Evolutionary conservation across 2,888 invertebrate species (phyloP).

Genomic region (Chymomyza amoena): DNA sequence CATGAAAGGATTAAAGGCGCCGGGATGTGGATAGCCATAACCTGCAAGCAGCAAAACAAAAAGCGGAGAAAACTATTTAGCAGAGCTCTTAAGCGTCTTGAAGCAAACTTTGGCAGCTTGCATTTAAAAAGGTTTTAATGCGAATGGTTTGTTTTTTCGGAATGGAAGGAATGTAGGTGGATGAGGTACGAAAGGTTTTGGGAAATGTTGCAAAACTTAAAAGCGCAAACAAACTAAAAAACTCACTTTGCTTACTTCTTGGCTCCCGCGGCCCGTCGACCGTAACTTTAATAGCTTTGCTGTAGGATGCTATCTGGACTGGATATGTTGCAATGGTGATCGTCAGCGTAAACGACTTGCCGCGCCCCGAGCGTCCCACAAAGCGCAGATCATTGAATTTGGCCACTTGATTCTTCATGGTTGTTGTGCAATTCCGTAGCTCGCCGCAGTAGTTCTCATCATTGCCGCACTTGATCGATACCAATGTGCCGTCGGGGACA

Average conservation of each 20-base stretch:
- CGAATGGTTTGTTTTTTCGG: too few relatives aligned
- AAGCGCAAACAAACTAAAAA: slow-evolving; percentile 67
- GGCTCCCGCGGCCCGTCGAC: slow-evolving; percentile 99
- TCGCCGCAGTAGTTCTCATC: slow-evolving; percentile 99
- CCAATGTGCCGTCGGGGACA: slow-evolving; percentile 95
- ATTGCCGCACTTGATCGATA: slow-evolving; percentile 96
- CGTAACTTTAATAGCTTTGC: slow-evolving; percentile 98
- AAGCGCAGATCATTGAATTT: slow-evolving; percentile 99
- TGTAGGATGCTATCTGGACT: slow-evolving; percentile 93
- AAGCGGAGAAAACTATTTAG: slow-evolving; percentile 1
- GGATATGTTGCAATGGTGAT: slow-evolving; percentile 90
- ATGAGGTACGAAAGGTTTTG: not conserved
- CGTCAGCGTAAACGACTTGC: slow-evolving; percentile 96
- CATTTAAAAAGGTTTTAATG: not conserved
- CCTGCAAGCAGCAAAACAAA: slow-evolving; percentile 80
- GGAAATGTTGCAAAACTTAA: not conserved
- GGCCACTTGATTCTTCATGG: slow-evolving; percentile 98
- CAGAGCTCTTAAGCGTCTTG: not conserved
- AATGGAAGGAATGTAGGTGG: not conserved
- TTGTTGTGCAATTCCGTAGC: slow-evolving; percentile 93
- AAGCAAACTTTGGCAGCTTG: not conserved
- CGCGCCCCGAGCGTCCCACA: slow-evolving; percentile 97
- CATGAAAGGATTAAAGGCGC: slow-evolving; percentile 88
- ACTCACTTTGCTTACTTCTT: slow-evolving; percentile 97
- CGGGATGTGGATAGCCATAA: slow-evolving; percentile 89